Conservation (phyloP, 2,888 invertebrate species). For the Drosophila paramelanica region DNA sequence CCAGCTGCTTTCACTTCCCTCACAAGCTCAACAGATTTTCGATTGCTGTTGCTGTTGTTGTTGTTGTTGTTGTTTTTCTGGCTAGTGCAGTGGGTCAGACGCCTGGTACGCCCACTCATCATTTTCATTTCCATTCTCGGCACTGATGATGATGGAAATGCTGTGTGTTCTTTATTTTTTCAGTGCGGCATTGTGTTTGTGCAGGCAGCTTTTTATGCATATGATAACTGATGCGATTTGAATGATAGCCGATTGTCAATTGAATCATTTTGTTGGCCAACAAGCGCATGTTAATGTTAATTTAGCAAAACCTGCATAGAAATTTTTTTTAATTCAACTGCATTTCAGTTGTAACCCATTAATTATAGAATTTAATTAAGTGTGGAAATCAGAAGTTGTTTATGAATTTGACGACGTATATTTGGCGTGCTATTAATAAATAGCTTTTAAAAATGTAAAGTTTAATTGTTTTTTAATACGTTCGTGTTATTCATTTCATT, state of each 20-base stretch:
- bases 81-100: conserved; percentile 18
- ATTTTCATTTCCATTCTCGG: conserved; percentile 25
- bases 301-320: neutral
- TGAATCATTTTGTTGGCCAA: conserved; percentile 18
- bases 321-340: no score
- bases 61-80: neutral
- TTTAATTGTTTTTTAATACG: neutral
- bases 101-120: conserved; percentile 1
- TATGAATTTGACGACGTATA: neutral
- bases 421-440: no score
- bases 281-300: conserved; percentile 8
- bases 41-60: conserved; percentile 1
- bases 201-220: conserved; percentile 21
- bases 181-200: conserved; percentile 14
- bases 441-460: neutral
- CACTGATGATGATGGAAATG: conserved; percentile 43
- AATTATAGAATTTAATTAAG: no score
- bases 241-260: conserved; percentile 13
- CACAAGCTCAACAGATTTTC: conserved; percentile 13
- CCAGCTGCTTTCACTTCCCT: conserved; percentile 35
- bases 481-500: no score
- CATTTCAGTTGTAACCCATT: no score
- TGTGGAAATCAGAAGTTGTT: no score
- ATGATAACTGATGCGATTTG: conserved; percentile 17
- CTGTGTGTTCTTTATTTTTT: conserved; percentile 19